phyloP scores from a whole-genome alignment of 2,888 invertebrate genomes.

The Tinea trinotella region DNA sequence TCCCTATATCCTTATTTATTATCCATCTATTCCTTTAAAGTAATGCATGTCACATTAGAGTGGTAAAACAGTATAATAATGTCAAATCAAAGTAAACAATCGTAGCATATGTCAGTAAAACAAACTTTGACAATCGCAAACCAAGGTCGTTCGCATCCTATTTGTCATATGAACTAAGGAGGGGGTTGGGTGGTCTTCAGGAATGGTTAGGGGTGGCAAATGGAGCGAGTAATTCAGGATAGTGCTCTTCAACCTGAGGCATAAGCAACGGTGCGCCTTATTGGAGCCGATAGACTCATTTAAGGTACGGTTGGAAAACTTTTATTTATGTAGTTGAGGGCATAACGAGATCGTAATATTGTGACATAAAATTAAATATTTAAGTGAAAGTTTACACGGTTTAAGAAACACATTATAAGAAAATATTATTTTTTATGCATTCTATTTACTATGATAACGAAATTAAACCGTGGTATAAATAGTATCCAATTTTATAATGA shows the following conservation, averaged over 20 bases:
- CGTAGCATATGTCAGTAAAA: background rate
- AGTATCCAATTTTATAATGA: background rate
- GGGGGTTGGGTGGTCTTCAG: background rate
- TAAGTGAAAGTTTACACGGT: too few relatives aligned
- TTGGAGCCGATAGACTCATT: background rate
- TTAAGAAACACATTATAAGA: too few relatives aligned
- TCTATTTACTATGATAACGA: background rate
- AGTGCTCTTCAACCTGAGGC: constrained; percentile 4
- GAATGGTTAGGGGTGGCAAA: background rate
- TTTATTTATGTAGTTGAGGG: too few relatives aligned
- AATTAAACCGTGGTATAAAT: constrained; percentile 1
- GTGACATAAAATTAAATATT: too few relatives aligned
- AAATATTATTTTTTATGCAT: too few relatives aligned
- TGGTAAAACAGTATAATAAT: background rate
- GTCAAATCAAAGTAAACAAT: background rate
- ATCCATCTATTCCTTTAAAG: too few relatives aligned
- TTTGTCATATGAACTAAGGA: constrained; percentile 11
- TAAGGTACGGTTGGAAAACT: background rate
- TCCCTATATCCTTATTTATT: too few relatives aligned
- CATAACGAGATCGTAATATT: too few relatives aligned
- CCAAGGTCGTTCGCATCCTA: constrained; percentile 16
- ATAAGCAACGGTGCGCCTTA: background rate
- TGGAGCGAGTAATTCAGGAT: constrained; percentile 12
- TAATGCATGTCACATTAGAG: too few relatives aligned
- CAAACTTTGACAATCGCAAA: constrained; percentile 9